Evolutionary conservation across 35 echinoderm and acorn worm species (phyloP).

Genomic region (Eucidaris tribuloides): DNA sequence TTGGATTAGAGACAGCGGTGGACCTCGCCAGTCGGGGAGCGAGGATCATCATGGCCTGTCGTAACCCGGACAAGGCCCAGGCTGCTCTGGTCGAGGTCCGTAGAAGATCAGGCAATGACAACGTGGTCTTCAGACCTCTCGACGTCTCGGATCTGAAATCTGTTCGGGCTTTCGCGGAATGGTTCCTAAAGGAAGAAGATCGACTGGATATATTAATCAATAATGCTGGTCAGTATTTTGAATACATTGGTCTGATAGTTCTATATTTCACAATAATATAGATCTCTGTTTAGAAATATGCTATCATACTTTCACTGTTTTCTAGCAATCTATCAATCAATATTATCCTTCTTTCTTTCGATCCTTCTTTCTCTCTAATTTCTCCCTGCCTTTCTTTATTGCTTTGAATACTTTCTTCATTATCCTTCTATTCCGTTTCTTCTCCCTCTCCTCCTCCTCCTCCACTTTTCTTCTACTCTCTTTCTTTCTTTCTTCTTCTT

Average conservation of each 20-base stretch:
- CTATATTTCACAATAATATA: background rate
- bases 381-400: background rate
- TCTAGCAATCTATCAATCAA: background rate
- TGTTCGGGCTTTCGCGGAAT: conserved; percentile 51
- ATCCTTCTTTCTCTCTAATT: background rate
- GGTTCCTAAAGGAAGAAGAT: conserved; percentile 38
- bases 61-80: conserved; percentile 54
- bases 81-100: conserved; percentile 41
- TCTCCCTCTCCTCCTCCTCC: no score
- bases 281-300: background rate
- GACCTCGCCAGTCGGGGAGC: conserved; percentile 78
- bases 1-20: conserved; percentile 60
- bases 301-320: background rate
- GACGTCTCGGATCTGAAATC: conserved; percentile 75
- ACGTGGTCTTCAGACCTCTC: conserved; percentile 53
- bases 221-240: conserved; percentile 62
- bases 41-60: conserved; percentile 70
- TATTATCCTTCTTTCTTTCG: no score
- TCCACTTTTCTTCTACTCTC: no score
- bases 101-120: conserved; percentile 34
- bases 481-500: no score
- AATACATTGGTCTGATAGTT: background rate
- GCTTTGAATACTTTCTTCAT: background rate
- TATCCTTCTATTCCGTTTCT: background rate
- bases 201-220: conserved; percentile 82